Evolutionary conservation across 2,888 invertebrate species (phyloP).

Genomic region (Scaptodrosophila latifasciaeformis): DNA sequence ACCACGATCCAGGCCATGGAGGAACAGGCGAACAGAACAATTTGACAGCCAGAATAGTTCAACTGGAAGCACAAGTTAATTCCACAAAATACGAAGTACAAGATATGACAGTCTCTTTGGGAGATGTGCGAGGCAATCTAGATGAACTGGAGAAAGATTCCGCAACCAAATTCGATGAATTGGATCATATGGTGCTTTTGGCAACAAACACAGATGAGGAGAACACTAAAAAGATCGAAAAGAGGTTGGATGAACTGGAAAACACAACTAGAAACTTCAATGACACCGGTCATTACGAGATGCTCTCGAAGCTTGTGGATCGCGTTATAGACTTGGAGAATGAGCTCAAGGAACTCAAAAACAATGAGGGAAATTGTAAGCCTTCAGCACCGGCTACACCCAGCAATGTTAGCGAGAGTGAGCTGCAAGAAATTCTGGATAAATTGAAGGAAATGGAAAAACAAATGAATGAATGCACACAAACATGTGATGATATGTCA

Average conservation of each 20-base stretch:
- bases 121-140: too few species aligned
- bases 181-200: not conserved
- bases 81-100: not conserved
- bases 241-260: not conserved
- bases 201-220: not conserved
- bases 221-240: not conserved
- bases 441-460: not conserved
- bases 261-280: not conserved
- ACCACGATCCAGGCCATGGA: too few species aligned
- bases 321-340: not conserved
- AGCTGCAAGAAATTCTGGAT: not conserved
- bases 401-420: not conserved
- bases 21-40: too few species aligned
- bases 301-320: not conserved
- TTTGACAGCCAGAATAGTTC: too few species aligned
- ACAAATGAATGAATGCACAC: not conserved
- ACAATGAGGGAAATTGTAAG: not conserved
- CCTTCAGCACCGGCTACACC: not conserved
- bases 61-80: too few species aligned
- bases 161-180: not conserved
- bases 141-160: not conserved
- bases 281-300: not conserved
- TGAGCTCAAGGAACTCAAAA: not conserved
- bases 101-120: not conserved
- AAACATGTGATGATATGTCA: not conserved